Evolutionary conservation across 1,140 invertebrate genomes (phyloP), one percentile per base, ranked within the genome.

Genomic region (Drosophila kurseongensis): DNA sequence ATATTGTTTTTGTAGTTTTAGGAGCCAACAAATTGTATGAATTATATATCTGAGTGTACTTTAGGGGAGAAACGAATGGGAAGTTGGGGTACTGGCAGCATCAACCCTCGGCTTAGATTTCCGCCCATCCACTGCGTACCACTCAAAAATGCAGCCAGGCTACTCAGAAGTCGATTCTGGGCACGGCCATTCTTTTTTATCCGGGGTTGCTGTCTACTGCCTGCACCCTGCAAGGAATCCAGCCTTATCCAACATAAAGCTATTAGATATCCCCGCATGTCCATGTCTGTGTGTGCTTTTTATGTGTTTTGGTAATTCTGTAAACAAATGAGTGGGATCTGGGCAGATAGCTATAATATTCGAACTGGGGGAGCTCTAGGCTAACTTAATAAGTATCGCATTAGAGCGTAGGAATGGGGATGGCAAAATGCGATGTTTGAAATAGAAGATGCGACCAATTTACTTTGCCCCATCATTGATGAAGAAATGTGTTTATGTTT

Each of bases 381-480:
- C 78, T 75, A 86, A 88, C 83, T 82, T 82, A 86, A 86, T 86
- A 86, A 86, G 83, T 67, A 76, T 82, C 68, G 75, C 82, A 85
- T 88, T 83, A 79, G 78, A 52, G 61, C 48, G 16, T 45, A 14
- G 41, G n/a, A 41, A 36, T 42, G 38, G 41, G 44, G 27, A 45
- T 14, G 38, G 12, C 14, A 48, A 56, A 18, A 55, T 42, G 35
- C 44, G 45, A 27, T 36, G 50, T 32, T 38, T 29, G 48, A 35
- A 52, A 48, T 44, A 8, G 9, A n/a, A 16, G 54, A 23, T 18
- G 27, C 27, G 23, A 14, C 7, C 27, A n/a, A 48, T 48, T 48
- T 48, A 27, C 10, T 18, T 47, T 27, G 12, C 2, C 44, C 12
- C 3, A 3, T 13, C 6, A 13, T n/a, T 48, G 14, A 16, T 13